Conservation (phyloP, 2,888 invertebrate species). For the Idaea dimidiata region DNA sequence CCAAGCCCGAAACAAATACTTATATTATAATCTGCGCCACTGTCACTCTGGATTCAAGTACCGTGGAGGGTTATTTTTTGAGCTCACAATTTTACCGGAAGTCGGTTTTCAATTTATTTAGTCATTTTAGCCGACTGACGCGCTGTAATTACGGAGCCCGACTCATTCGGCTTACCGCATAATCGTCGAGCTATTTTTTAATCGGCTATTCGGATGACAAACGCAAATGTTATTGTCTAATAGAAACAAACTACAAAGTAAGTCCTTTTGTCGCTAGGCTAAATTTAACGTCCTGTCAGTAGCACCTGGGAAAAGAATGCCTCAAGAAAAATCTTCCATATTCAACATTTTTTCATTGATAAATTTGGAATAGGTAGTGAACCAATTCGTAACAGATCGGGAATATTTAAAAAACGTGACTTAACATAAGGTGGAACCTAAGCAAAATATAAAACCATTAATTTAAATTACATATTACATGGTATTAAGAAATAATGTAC, state of each 20-base stretch:
- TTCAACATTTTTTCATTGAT: too few relatives aligned
- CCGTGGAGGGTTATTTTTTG: conserved; percentile 65
- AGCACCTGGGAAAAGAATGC: conserved; percentile 35
- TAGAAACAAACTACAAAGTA: conserved; percentile 8
- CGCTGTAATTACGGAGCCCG: conserved; percentile 64
- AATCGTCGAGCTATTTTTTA: conserved; percentile 55
- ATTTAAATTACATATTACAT: not conserved
- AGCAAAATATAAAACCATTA: not conserved
- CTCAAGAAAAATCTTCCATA: conserved; percentile 11
- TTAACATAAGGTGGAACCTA: too few relatives aligned
- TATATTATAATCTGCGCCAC: conserved; percentile 57
- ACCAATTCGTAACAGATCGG: too few relatives aligned
- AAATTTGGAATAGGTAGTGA: too few relatives aligned
- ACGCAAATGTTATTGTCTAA: conserved; percentile 12
- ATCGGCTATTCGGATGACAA: conserved; percentile 19
- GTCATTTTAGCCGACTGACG: conserved; percentile 71
- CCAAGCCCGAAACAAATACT: conserved; percentile 69
- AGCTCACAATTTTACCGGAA: conserved; percentile 64
- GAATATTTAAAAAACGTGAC: too few relatives aligned
- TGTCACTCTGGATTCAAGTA: conserved; percentile 62
- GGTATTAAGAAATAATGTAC: too few relatives aligned
- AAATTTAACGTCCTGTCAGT: conserved; percentile 26
- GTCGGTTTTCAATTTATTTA: conserved; percentile 75
- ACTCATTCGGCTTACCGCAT: conserved; percentile 52
- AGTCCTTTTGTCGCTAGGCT: not conserved